Conservation (phyloP, 2,113 vertebrate genomes). For the Oreochromis tanganicae region DNA sequence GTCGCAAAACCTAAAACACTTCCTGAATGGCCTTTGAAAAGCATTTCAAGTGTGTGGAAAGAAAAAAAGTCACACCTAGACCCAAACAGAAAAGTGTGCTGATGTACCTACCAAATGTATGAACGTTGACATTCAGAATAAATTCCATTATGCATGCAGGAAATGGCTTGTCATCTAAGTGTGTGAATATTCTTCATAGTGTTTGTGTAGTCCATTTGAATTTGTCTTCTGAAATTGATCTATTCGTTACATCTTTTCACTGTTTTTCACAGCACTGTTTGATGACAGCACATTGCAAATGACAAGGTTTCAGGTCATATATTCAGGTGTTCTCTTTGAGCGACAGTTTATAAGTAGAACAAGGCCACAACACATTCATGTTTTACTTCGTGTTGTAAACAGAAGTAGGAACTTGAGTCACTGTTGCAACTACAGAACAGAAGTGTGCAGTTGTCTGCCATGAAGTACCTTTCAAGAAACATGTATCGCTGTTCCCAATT, state of each 20-base stretch:
- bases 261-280: background rate
- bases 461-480: background rate
- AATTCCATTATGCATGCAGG: background rate
- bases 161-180: background rate
- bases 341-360: background rate
- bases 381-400: background rate
- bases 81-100: background rate
- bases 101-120: background rate
- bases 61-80: background rate
- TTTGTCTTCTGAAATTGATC: background rate
- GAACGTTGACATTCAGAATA: background rate
- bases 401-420: conserved; percentile 22
- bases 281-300: background rate
- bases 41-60: background rate
- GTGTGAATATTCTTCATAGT: background rate
- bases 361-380: background rate
- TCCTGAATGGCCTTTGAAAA: background rate
- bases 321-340: background rate
- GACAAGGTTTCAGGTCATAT: background rate
- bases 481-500: background rate
- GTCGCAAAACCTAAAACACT: background rate
- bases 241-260: background rate
- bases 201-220: background rate
- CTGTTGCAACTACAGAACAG: background rate
- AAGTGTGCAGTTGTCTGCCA: background rate